phyloP scores from a whole-genome alignment of 2,797 vertebrate species.

The Galago senegalensis region DNA sequence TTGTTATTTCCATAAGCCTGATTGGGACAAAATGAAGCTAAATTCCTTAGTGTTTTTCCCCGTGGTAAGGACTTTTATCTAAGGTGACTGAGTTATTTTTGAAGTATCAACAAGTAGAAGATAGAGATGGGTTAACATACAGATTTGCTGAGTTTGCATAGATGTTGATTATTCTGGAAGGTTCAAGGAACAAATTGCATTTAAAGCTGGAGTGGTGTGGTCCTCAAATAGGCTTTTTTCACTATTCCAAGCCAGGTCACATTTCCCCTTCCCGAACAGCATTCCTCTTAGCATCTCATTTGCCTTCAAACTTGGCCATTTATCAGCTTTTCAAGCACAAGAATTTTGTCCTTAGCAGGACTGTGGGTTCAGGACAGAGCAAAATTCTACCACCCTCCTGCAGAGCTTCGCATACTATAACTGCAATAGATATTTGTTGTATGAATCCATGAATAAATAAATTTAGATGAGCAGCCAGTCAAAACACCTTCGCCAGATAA shows the following conservation, averaged over 20 bases:
- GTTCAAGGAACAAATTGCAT: neutral
- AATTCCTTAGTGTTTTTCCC: neutral
- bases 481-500: neutral
- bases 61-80: neutral
- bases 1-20: neutral
- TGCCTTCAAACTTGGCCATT: slow-evolving; percentile 50
- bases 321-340: slow-evolving; percentile 11
- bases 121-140: neutral
- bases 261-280: slow-evolving; percentile 18
- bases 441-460: slow-evolving; percentile 46
- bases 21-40: neutral
- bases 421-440: neutral
- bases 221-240: neutral
- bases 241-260: neutral
- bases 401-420: neutral
- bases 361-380: neutral
- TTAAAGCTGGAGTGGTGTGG: neutral
- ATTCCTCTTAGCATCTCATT: slow-evolving; percentile 51
- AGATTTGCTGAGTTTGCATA: neutral
- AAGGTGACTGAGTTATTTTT: neutral
- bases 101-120: neutral
- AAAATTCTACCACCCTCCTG: neutral
- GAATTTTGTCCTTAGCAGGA: slow-evolving; percentile 32
- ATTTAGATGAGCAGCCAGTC: neutral
- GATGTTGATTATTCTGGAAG: neutral